phyloP scores from a whole-genome alignment of 2,888 invertebrate genomes.

The Cheiracanthium punctorium region DNA sequence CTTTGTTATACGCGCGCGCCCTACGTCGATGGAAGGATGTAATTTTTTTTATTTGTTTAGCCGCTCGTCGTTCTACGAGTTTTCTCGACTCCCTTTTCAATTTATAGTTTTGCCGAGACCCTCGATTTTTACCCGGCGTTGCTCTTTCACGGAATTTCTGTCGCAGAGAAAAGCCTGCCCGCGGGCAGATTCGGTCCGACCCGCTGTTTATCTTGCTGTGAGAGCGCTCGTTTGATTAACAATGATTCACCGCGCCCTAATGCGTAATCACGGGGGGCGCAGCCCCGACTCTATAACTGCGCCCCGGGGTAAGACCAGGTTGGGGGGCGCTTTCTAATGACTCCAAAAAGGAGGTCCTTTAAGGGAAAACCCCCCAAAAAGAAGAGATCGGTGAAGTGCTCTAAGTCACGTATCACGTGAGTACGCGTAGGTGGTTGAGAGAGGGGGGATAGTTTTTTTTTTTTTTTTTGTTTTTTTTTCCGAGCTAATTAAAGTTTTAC shows the following conservation, averaged over 20 bases:
- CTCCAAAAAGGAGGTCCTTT: conserved; percentile 12
- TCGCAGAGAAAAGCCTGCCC: conserved; percentile 33
- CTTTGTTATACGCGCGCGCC: not conserved
- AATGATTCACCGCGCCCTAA: conserved; percentile 60
- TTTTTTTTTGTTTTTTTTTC: too few relatives aligned
- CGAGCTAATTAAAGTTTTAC: not conserved
- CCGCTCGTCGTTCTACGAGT: too few relatives aligned
- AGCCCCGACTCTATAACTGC: not conserved
- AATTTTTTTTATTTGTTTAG: not conserved
- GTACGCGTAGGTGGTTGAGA: not conserved
- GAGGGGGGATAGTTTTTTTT: not conserved
- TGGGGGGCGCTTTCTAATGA: conserved; percentile 5
- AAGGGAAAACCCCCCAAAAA: not conserved
- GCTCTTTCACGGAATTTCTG: conserved; percentile 42
- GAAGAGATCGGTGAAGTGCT: not conserved
- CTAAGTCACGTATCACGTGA: conserved; percentile 42
- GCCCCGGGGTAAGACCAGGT: conserved; percentile 14
- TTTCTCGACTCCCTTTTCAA: not conserved
- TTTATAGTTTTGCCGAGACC: conserved; percentile 6
- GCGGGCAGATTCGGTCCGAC: conserved; percentile 25
- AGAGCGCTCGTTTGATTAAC: conserved; percentile 69
- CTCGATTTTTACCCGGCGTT: conserved; percentile 27
- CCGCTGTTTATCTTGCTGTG: conserved; percentile 57
- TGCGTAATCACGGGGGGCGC: conserved; percentile 5
- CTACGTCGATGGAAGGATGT: not conserved